Conservation (phyloP, 2,797 vertebrate genomes). For the Peromyscus eremicus region DNA sequence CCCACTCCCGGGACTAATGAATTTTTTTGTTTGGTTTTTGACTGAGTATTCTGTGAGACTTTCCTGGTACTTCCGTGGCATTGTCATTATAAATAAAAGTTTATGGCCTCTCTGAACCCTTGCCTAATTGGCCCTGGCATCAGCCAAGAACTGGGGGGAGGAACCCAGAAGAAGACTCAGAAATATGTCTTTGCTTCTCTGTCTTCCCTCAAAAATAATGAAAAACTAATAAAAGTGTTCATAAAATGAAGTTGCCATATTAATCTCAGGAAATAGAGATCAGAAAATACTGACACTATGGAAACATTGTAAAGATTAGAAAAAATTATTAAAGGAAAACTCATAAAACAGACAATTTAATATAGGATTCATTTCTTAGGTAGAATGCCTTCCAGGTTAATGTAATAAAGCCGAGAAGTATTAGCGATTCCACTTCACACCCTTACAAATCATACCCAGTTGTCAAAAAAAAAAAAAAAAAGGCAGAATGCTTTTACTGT, state of each 20-base stretch:
- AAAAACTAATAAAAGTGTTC: conserved; percentile 70
- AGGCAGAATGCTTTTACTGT: conserved; percentile 81
- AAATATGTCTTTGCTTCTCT: conserved; percentile 28
- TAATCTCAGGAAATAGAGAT: conserved; percentile 78
- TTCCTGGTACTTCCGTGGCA: not conserved
- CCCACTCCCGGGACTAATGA: too few relatives aligned
- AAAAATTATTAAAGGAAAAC: conserved; percentile 81
- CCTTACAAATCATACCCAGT: conserved; percentile 81
- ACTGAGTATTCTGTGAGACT: conserved; percentile 26
- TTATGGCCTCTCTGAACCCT: conserved; percentile 30
- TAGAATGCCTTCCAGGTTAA: conserved; percentile 84
- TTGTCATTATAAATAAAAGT: conserved; percentile 49
- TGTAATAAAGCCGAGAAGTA: conserved; percentile 82
- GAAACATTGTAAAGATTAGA: conserved; percentile 79
- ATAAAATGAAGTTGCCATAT: conserved; percentile 80
- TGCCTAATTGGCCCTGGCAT: conserved; percentile 8
- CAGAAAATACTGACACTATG: conserved; percentile 76
- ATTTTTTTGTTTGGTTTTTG: conserved; percentile 10
- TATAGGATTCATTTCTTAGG: conserved; percentile 75
- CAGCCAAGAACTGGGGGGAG: conserved; percentile 18
- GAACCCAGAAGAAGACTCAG: conserved; percentile 2
- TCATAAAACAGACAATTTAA: conserved; percentile 74
- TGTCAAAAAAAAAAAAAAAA: conserved; percentile 75
- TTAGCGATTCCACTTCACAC: conserved; percentile 84
- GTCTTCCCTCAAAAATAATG: conserved; percentile 62